A percentile compares a stretch with the other conserved stretches of the same genome.
Conservation (phyloP, 2,888 invertebrate species). For the Dasysyrphus tricinctus region DNA sequence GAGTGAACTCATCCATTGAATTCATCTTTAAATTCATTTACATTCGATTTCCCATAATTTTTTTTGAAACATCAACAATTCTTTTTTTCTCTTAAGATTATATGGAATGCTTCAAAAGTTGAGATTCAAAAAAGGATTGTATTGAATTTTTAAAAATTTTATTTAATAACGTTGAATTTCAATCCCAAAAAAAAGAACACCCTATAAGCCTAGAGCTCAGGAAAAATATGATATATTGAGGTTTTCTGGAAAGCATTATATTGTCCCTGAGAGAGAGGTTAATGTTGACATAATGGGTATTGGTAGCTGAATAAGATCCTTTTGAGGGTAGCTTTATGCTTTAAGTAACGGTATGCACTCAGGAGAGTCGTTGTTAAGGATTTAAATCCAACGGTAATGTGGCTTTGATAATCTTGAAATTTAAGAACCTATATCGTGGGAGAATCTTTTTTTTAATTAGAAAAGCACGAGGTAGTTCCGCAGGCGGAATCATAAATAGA, state of each 20-base stretch:
- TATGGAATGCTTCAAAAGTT: too few species aligned
- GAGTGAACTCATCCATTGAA: background rate
- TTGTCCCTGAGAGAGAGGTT: conserved; percentile 64
- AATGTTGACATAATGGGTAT: conserved; percentile 72
- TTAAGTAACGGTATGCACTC: conserved; percentile 21
- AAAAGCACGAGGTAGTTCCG: conserved; percentile 3
- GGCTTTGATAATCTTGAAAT: conserved; percentile 48
- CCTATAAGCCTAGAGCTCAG: background rate
- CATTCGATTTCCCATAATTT: background rate
- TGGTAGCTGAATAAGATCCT: conserved; percentile 32
- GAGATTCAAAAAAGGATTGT: too few species aligned
- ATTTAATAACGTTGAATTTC: too few species aligned
- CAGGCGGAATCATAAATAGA: background rate
- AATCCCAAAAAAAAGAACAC: background rate
- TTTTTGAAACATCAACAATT: too few species aligned
- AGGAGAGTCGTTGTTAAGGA: conserved; percentile 31
- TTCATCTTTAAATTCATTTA: background rate
- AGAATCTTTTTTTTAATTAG: conserved; percentile 36
- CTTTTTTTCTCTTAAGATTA: too few species aligned
- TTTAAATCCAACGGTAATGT: conserved; percentile 42
- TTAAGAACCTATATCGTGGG: conserved; percentile 28
- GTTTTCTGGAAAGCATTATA: conserved; percentile 37
- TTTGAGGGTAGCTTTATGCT: conserved; percentile 32
- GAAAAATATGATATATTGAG: conserved; percentile 63
- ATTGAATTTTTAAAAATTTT: too few species aligned